Evolutionary conservation across 2,797 vertebrate species (phyloP).

Genomic region (Austrolebias charrua): DNA sequence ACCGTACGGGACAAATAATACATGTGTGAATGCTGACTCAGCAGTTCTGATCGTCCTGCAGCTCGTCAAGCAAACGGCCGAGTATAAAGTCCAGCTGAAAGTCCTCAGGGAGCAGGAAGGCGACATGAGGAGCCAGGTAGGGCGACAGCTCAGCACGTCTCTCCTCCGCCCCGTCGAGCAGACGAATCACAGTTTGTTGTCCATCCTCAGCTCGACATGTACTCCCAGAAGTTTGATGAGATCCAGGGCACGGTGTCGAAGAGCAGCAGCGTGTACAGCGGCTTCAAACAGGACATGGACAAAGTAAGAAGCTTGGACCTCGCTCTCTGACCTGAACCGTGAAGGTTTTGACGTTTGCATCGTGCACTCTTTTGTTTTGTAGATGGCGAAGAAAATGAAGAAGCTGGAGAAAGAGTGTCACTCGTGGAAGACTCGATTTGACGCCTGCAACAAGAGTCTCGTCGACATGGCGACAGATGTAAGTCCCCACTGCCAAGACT

Average conservation of each 20-base stretch:
- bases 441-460: conserved; percentile 93
- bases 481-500: conserved; percentile 32
- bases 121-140: conserved; percentile 90
- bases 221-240: conserved; percentile 97
- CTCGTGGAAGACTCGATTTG: conserved; percentile 95
- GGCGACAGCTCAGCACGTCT: neutral
- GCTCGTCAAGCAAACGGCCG: conserved; percentile 90
- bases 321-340: neutral
- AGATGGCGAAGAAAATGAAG: conserved; percentile 99
- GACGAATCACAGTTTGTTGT: neutral
- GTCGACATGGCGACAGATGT: conserved; percentile 72
- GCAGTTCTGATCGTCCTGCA: conserved; percentile 55
- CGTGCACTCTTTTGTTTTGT: conserved; percentile 6
- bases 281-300: conserved; percentile 99
- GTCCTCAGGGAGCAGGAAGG: conserved; percentile 90
- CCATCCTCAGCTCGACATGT: conserved; percentile 88
- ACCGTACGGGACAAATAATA: too few relatives aligned
- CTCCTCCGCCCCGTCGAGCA: too few relatives aligned
- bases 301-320: conserved; percentile 80
- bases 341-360: neutral
- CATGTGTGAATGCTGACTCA: too few relatives aligned
- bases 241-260: conserved; percentile 95
- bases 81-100: conserved; percentile 89
- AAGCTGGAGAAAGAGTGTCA: conserved; percentile 97
- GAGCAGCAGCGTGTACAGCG: conserved; percentile 93